Evolutionary conservation across 1,140 invertebrate genomes (phyloP).

Genomic region (Drosophila simulans): DNA sequence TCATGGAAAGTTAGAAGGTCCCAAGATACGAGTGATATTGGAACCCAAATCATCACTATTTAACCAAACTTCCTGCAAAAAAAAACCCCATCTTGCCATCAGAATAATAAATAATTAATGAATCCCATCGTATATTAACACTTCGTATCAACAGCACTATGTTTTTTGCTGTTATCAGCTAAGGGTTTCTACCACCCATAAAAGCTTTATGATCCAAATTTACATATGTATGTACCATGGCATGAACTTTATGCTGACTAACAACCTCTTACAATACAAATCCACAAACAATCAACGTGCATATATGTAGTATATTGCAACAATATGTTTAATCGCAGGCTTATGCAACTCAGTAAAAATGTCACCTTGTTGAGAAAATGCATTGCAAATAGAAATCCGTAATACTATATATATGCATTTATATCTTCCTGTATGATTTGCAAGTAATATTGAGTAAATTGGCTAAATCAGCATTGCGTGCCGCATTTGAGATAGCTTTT

Average conservation of each 20-base stretch:
- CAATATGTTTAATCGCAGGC: not conserved
- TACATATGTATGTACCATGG: not conserved
- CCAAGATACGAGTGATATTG: conserved; percentile 5
- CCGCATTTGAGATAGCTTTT: not conserved
- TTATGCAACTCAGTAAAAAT: conserved; percentile 6
- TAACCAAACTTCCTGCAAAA: not conserved
- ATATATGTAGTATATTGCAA: not conserved
- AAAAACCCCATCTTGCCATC: not conserved
- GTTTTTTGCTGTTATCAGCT: not conserved
- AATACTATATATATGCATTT: not conserved
- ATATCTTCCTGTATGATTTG: not conserved
- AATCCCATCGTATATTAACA: not conserved
- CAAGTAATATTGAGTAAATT: not conserved
- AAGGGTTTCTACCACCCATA: not conserved
- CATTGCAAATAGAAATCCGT: not conserved
- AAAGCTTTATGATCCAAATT: not conserved
- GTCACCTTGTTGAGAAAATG: conserved; percentile 3
- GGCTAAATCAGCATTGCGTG: not conserved
- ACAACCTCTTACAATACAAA: no score
- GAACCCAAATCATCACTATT: conserved; percentile 3
- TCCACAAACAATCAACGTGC: not conserved
- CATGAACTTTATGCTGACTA: no score
- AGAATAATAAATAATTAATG: not conserved
- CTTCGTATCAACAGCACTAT: not conserved
- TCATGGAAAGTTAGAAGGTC: conserved; percentile 42